phyloP scores from a whole-genome alignment of 2,888 invertebrate genomes.

The Timema podura region DNA sequence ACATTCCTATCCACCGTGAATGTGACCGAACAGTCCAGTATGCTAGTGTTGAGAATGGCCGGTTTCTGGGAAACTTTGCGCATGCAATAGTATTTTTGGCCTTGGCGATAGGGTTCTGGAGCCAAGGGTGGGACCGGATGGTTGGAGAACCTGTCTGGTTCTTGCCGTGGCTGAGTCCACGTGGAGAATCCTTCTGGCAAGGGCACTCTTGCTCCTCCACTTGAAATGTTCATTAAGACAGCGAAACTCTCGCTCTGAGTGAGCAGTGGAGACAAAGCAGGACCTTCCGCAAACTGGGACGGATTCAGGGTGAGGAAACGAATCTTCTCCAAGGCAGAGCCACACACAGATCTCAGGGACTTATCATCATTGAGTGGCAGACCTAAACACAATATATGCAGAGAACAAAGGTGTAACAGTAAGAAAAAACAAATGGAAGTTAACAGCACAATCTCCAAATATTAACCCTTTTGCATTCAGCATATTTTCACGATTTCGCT shows the following conservation, averaged over 20 bases:
- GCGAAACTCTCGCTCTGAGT: slow-evolving; percentile 74
- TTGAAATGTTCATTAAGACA: slow-evolving; percentile 73
- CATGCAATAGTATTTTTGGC: slow-evolving; percentile 62
- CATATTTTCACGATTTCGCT: no score
- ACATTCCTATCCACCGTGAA: slow-evolving; percentile 79
- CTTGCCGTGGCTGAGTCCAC: slow-evolving; percentile 24
- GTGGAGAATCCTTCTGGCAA: slow-evolving; percentile 73
- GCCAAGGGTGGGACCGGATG: background rate
- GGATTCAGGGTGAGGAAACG: slow-evolving; percentile 75
- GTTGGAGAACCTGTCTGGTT: slow-evolving; percentile 8
- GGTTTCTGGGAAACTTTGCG: slow-evolving; percentile 63
- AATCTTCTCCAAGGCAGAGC: slow-evolving; percentile 65
- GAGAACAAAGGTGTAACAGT: no score
- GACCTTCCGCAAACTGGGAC: slow-evolving; percentile 79
- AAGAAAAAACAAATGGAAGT: no score
- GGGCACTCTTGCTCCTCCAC: slow-evolving; percentile 55
- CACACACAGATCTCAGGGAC: slow-evolving; percentile 33
- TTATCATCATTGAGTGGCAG: slow-evolving; percentile 31
- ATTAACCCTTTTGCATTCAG: no score
- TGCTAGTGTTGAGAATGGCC: slow-evolving; percentile 69
- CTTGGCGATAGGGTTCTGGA: slow-evolving; percentile 17
- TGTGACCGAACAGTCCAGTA: slow-evolving; percentile 72
- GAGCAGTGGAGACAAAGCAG: slow-evolving; percentile 67
- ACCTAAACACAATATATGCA: slow-evolving; percentile 17
- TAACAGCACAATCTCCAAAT: no score